Percentiles rank a stretch among this genome's conserved stretches.
phyloP scores from a whole-genome alignment of 2,113 vertebrate genomes.

The Petroica traversi region DNA sequence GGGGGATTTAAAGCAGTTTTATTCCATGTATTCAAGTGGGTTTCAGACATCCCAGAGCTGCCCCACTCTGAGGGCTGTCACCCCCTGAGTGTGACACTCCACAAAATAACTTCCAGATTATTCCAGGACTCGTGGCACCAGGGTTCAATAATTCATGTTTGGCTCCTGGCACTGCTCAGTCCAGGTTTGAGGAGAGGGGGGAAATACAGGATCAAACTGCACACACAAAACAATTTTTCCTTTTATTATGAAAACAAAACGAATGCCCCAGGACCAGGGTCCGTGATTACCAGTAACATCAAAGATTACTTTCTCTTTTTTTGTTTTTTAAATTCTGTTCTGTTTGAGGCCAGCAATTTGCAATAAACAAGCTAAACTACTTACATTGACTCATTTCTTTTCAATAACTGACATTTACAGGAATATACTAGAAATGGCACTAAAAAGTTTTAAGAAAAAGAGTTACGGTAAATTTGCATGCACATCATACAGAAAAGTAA shows the following conservation, averaged over 20 bases:
- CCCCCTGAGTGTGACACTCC: background rate
- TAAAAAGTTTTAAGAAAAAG: conserved; percentile 87
- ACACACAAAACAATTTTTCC: conserved; percentile 56
- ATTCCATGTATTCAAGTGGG: accelerated
- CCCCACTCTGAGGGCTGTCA: background rate
- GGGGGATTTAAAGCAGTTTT: accelerated
- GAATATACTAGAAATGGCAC: conserved; percentile 87
- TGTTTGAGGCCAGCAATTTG: conserved; percentile 76
- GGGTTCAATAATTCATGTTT: accelerated
- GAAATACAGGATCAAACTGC: background rate
- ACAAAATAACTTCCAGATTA: background rate
- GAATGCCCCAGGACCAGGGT: conserved; percentile 84
- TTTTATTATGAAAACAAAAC: conserved; percentile 97
- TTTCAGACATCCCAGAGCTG: accelerated
- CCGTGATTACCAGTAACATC: conserved; percentile 90
- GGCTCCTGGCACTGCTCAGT: background rate
- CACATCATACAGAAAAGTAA: conserved; percentile 91
- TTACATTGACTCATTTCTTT: conserved; percentile 75
- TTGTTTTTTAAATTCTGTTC: conserved; percentile 31
- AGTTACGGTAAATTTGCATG: conserved; percentile 91
- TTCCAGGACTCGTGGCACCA: background rate
- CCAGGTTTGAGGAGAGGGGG: background rate
- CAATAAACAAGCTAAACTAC: conserved; percentile 83
- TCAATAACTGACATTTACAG: conserved; percentile 86
- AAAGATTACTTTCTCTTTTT: conserved; percentile 77